phyloP scores from a whole-genome alignment of 2,113 vertebrate species.

The Nycticorax nycticorax region DNA sequence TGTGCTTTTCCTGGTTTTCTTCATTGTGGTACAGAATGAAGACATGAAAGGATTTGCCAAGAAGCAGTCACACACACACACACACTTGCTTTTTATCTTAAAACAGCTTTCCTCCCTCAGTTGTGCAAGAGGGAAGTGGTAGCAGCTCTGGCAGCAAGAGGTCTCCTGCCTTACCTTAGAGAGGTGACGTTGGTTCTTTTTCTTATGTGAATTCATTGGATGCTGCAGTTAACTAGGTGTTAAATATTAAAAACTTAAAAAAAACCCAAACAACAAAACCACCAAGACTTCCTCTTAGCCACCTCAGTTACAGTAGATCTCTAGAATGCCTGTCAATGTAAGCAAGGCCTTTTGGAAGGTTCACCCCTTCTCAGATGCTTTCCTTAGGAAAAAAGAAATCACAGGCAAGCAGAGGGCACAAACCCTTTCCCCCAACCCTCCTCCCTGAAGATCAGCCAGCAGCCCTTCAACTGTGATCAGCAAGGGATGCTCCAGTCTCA shows the following conservation, averaged over 20 bases:
- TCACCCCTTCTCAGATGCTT: neutral
- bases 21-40: neutral
- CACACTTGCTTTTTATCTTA: neutral
- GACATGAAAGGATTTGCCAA: neutral
- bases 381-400: neutral
- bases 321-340: constrained; percentile 1
- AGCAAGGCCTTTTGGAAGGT: neutral
- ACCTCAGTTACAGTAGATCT: neutral
- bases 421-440: neutral
- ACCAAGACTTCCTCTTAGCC: constrained; percentile 17
- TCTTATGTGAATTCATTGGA: constrained; percentile 40
- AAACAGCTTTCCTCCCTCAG: neutral
- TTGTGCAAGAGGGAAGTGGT: neutral
- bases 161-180: constrained; percentile 53
- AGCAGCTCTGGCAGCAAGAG: neutral
- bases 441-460: neutral
- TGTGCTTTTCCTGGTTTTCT: neutral
- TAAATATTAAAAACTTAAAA: neutral
- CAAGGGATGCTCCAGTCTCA: neutral
- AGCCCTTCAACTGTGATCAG: neutral
- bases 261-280: neutral
- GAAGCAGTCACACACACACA: neutral
- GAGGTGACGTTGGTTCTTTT: constrained; percentile 2
- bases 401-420: neutral
- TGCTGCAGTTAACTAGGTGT: constrained; percentile 62